Evolutionary conservation across 1,140 invertebrate species (phyloP).

Genomic region (Leptopilina clavipes): DNA sequence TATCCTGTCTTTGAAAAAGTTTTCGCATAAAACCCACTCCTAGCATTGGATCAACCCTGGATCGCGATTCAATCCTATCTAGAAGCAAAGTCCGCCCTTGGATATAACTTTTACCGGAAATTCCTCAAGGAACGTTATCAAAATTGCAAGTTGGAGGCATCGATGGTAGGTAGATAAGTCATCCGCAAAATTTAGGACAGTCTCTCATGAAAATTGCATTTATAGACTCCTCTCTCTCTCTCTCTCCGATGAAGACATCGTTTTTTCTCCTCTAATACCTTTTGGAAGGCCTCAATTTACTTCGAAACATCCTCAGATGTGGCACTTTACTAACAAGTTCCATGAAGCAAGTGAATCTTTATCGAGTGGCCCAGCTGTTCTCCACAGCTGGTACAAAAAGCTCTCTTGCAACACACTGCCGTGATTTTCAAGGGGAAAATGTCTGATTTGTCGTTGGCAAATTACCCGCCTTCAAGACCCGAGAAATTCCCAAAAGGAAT

Average conservation of each 20-base stretch:
- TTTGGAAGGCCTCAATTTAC: neutral
- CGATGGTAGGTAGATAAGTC: conserved; percentile 43
- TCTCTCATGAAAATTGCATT: conserved; percentile 45
- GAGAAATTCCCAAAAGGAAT: conserved; percentile 16
- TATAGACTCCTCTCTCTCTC: conserved; percentile 41
- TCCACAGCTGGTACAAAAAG: conserved; percentile 44
- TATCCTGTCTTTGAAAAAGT: conserved; percentile 45
- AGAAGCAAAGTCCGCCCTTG: conserved; percentile 43
- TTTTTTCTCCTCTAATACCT: neutral
- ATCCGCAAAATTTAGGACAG: conserved; percentile 45
- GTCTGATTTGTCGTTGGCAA: conserved; percentile 43
- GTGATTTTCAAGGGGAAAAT: conserved; percentile 46
- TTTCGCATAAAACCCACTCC: conserved; percentile 52
- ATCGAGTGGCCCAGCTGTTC: conserved; percentile 45
- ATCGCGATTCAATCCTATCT: conserved; percentile 56
- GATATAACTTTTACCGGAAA: conserved; percentile 45
- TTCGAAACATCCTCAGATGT: conserved; percentile 37
- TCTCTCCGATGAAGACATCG: too few relatives aligned
- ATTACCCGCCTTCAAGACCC: conserved; percentile 37
- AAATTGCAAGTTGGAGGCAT: conserved; percentile 47
- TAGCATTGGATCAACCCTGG: conserved; percentile 47
- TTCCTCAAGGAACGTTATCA: conserved; percentile 37
- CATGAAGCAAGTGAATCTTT: conserved; percentile 45
- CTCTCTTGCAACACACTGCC: conserved; percentile 36
- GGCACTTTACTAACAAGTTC: conserved; percentile 44